Base-by-base conservation (phyloP, 2,888 invertebrate species). In the Cephus rjabovi region DNA sequence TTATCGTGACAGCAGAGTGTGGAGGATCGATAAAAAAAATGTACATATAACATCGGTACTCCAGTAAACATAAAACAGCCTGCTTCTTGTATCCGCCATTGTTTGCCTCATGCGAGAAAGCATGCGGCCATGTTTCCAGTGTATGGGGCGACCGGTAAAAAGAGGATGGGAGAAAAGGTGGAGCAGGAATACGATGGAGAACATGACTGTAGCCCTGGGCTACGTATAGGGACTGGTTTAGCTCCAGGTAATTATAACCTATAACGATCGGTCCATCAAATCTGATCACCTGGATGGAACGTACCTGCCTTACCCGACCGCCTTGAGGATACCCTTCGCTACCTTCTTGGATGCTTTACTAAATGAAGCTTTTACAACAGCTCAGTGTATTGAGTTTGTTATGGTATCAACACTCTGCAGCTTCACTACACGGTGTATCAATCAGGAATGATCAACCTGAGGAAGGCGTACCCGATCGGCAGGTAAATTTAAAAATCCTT, bases 91-190 rank as follows among this genome's bases (percentile, higher is more conserved):
- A 88, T 89, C 90, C 90, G 89, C 90, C 90, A 90, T 90, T 90
- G 90, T 90, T 89, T 89, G 87, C 88, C 82, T 86, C 86, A 86
- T 88, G 89, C 87, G 87, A 88, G 87, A 83, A 88, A 85, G 87
- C 84, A 87, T 86, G 90, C 90, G 89, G 90, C 90, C 90, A 90
- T 90, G 90, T 90, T 90, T 86, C 86, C 86, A 85, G 83, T 88
- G 86, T 86, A 86, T 85, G 85, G 83, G 82, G 79, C 84, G 87
- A 86, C 86, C 83, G 86, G 85, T 87, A 88, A 88, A 88, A 89
- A 90, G 86, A 88, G 86, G 84, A 86, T 82, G 85, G 81, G 80
- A 81, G 74, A 81, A 75, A 80, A 81, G 82, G 79, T 79, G 81
- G 83, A 79, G 71, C 33, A 69, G 73, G 75, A 74, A 33, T 76